Conservation (phyloP, 2,113 vertebrate species). For the Probosciger aterrimus region DNA sequence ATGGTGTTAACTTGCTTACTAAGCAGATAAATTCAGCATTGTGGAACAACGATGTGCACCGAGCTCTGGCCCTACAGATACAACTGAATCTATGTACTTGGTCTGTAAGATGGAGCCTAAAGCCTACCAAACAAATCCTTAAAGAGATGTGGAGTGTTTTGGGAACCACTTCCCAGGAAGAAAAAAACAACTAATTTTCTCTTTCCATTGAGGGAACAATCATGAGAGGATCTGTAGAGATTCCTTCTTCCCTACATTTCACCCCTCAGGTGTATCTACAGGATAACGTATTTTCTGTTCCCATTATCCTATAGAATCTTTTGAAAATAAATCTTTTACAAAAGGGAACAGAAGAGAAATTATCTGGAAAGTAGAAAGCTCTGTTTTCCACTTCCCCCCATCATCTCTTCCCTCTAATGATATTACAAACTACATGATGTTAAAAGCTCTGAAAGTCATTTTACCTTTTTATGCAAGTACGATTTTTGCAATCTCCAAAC, state of each 20-base stretch:
- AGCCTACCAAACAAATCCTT: background rate
- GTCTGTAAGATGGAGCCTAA: background rate
- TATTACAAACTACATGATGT: background rate
- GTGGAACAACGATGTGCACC: background rate
- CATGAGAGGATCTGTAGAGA: background rate
- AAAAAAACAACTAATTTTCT: background rate
- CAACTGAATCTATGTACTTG: background rate
- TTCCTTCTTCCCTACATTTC: background rate
- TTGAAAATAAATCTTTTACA: background rate
- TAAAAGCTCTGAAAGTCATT: slow-evolving; percentile 25
- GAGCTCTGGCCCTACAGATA: background rate
- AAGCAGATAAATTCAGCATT: background rate
- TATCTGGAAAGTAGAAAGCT: background rate
- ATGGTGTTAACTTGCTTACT: background rate
- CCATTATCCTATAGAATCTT: background rate
- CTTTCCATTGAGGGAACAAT: background rate
- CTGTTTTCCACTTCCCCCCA: background rate
- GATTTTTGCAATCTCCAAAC: background rate
- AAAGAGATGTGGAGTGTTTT: rapidly evolving
- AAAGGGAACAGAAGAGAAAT: background rate
- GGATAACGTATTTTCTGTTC: background rate
- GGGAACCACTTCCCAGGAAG: background rate
- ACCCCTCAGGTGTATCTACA: background rate
- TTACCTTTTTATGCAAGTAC: background rate
- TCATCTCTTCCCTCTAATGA: background rate